Evolutionary conservation across 2,113 vertebrate genomes (phyloP).

Genomic region (Gila orcuttii): DNA sequence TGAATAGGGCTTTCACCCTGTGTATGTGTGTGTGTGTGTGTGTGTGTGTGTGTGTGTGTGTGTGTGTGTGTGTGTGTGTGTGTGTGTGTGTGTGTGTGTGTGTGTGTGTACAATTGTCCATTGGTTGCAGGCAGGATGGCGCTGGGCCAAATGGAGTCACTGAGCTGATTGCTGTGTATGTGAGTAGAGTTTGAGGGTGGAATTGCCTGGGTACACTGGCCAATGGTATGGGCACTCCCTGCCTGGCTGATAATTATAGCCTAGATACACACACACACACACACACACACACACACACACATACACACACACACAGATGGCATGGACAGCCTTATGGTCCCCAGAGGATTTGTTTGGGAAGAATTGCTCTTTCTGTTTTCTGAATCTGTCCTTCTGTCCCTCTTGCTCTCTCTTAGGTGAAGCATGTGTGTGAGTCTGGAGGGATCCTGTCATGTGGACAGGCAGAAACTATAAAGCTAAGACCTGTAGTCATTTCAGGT

Average conservation of each 20-base stretch:
- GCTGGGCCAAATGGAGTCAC: slow-evolving; percentile 31
- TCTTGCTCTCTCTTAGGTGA: slow-evolving; percentile 24
- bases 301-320: slow-evolving; percentile 45
- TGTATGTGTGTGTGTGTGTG: neutral
- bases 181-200: slow-evolving; percentile 34
- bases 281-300: slow-evolving; percentile 7
- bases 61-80: too few relatives aligned
- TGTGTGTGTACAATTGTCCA: slow-evolving; percentile 17
- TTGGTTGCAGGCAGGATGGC: slow-evolving; percentile 25
- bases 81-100: too few relatives aligned
- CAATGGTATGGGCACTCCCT: slow-evolving; percentile 35
- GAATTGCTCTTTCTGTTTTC: slow-evolving; percentile 22
- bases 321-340: slow-evolving; percentile 26
- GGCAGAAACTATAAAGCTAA: slow-evolving; percentile 23
- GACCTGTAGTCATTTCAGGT: slow-evolving; percentile 41
- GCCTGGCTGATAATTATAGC: slow-evolving; percentile 54
- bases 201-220: slow-evolving; percentile 22
- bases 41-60: too few relatives aligned
- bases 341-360: slow-evolving; percentile 37
- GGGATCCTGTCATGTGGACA: slow-evolving; percentile 34
- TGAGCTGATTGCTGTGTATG: slow-evolving; percentile 33
- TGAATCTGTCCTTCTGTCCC: slow-evolving; percentile 21
- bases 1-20: neutral
- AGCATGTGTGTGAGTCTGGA: neutral
- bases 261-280: slow-evolving; percentile 28